These are phyloP conservation scores for Ostrea edulis DNA, from an alignment of 1,140 invertebrate species.

Conservation along the genomic window DNA sequence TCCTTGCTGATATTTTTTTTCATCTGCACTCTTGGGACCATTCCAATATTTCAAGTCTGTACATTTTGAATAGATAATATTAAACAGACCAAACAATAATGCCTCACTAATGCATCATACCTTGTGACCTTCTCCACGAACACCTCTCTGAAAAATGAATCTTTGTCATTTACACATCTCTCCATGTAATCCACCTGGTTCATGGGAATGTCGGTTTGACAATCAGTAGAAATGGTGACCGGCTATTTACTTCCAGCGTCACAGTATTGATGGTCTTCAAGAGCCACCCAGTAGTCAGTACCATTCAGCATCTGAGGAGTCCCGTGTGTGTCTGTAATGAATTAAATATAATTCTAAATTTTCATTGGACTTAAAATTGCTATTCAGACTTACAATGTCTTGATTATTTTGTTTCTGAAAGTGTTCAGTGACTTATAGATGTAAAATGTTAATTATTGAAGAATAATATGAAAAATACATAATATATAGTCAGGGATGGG, in stretches of 20 bases:
- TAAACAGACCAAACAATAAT: neutral
- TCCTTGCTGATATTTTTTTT: neutral
- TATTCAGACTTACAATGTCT: neutral
- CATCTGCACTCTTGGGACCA: slow-evolving; percentile 28
- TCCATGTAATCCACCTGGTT: neutral
- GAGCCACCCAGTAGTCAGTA: neutral
- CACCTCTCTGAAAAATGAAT: neutral
- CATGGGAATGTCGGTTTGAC: neutral
- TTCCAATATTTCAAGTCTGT: slow-evolving; percentile 42
- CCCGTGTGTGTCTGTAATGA: neutral
- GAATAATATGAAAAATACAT: neutral
- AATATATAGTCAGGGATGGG: neutral
- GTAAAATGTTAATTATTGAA: neutral
- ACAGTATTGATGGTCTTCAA: neutral
- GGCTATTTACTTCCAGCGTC: neutral
- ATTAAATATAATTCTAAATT: no score
- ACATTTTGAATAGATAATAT: slow-evolving; percentile 3
- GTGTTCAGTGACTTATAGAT: neutral
- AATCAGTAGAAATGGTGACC: neutral
- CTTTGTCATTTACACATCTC: neutral
- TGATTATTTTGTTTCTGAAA: neutral
- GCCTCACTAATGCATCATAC: neutral
- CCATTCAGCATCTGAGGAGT: neutral
- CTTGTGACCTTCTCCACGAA: slow-evolving; percentile 11
- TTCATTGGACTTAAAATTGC: no score